Percentiles rank a stretch among this genome's conserved stretches.
Conservation (phyloP, 2,113 vertebrate genomes). For the Castor canadensis region DNA sequence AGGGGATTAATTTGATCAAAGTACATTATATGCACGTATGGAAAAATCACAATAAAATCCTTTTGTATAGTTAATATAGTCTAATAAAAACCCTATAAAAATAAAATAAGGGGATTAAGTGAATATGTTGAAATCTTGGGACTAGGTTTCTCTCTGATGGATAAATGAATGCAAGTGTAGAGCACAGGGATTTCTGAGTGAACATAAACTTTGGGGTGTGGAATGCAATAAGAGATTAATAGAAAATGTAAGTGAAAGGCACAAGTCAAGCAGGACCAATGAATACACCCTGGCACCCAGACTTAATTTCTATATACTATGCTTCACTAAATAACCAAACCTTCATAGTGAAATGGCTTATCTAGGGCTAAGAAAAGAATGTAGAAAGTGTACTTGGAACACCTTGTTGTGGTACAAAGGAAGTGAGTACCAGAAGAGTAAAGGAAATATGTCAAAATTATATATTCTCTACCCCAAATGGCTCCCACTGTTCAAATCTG, state of each 20-base stretch:
- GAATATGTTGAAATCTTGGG: neutral
- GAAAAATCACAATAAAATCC: no score
- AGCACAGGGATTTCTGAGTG: neutral
- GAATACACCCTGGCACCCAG: neutral
- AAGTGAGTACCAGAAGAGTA: neutral
- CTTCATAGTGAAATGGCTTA: neutral
- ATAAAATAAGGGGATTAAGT: no score
- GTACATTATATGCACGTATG: no score
- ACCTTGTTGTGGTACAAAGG: neutral
- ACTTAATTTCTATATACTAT: neutral
- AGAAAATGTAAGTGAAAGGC: neutral
- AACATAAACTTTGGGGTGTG: neutral
- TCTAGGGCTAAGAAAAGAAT: neutral
- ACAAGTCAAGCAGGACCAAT: neutral
- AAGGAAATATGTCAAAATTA: neutral
- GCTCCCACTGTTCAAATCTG: neutral
- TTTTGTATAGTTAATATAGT: no score
- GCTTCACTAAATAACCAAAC: neutral
- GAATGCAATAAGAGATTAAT: neutral
- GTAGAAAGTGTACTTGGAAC: neutral
- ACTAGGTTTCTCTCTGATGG: neutral
- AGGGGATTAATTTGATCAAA: no score
- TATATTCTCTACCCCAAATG: neutral
- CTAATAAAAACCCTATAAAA: no score
- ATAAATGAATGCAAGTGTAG: neutral